Conservation (phyloP, 2,113 vertebrate genomes). For the Gallinago undulata region DNA sequence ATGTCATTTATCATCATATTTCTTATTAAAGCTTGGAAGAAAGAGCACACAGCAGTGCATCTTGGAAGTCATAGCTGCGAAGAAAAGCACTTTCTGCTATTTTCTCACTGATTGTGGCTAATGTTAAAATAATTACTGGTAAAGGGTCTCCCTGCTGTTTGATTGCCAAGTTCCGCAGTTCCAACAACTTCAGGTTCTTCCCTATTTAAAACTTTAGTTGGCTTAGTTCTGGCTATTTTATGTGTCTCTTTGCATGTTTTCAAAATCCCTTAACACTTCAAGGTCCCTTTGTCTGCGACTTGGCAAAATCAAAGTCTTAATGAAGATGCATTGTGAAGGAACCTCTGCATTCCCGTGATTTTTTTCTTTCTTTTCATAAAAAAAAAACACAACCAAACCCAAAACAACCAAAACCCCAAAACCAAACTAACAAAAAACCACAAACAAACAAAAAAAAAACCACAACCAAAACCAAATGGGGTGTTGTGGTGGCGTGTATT, state of each 20-base stretch:
- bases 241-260: conserved; percentile 13
- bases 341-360: neutral
- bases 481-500: neutral
- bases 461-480: no score
- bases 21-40: conserved; percentile 69
- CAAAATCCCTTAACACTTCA: neutral
- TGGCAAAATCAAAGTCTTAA: conserved; percentile 35
- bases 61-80: conserved; percentile 59
- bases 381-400: neutral
- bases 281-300: neutral
- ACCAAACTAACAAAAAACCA: no score
- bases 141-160: conserved; percentile 55
- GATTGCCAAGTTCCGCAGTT: conserved; percentile 40
- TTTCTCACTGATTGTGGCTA: conserved; percentile 62
- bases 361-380: neutral
- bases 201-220: neutral
- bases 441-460: no score
- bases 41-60: conserved; percentile 61
- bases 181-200: conserved; percentile 35
- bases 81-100: conserved; percentile 63
- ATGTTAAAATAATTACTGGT: conserved; percentile 73
- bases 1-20: conserved; percentile 67
- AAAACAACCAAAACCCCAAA: no score
- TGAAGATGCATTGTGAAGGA: conserved; percentile 22
- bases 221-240: neutral